Base-by-base conservation (phyloP, 2,797 vertebrate species). In the Hydrophis major region DNA sequence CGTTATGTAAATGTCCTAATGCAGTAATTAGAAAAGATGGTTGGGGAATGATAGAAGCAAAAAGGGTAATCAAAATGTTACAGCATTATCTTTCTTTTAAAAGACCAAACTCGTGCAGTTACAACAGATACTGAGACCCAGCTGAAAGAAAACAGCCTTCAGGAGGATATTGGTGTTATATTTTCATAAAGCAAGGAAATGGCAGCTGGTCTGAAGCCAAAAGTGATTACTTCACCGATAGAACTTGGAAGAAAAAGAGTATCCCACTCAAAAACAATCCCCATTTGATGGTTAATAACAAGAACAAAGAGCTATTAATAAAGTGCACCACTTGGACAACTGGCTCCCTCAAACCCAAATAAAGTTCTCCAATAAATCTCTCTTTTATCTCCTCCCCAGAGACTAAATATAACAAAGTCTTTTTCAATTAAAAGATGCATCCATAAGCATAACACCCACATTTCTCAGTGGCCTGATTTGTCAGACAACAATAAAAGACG, bases 1-100 rank as follows among this genome's bases (percentile, higher is more conserved):
- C n/a, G 96, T 97, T 98, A 98, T 97, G 97, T 96, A 98, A 98
- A 98, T 98, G 96, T 96, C 96, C 97, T 97, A 97, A 97, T 95
- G 96, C 97, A 96, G 93, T 97, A 97, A 98, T 98, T 97, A 98
- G 97, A 98, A 98, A 98, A 98, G 97, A 98, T 97, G 94, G 95
- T 96, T 97, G 96, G 96, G 96, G 98, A 97, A 98, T 97, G 97
- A 98, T 97, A 97, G 96, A 89, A 28, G 96, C 96, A 97, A 94
- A 96, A 97, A 97, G 96, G 97, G 95, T 96, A 97, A 98, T 97
- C 97, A 97, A 97, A 97, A 97, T 98, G 96, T 96, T 97, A 97
- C 96, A 97, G 95, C 95, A 95, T 97, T 97, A 96, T 96, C 97
- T 97, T 94, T 96, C 94, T 97, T 93, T 97, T 97, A 97, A 97